Conservation (phyloP, 1,140 invertebrate genomes). For the Delia radicum region DNA sequence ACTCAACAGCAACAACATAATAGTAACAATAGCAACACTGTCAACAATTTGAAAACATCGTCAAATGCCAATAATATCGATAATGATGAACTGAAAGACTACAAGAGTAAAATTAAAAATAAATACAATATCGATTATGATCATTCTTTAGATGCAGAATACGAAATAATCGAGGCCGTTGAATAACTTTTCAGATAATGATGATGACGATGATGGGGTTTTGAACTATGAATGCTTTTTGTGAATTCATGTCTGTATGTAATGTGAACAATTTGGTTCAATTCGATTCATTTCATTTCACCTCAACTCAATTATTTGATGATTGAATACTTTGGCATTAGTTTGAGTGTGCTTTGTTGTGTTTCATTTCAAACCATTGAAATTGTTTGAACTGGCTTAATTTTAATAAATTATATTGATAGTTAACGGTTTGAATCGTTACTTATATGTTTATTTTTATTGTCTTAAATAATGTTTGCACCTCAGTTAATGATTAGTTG, state of each 20-base stretch:
- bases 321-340: neutral
- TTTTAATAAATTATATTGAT: too few species aligned
- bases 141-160: conserved; percentile 55
- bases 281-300: too few species aligned
- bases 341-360: too few species aligned
- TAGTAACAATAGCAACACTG: conserved; percentile 32
- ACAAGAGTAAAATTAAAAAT: conserved; percentile 55
- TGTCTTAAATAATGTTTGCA: neutral
- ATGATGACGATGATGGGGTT: conserved; percentile 13
- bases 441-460: neutral
- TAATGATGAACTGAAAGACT: conserved; percentile 50
- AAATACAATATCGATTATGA: conserved; percentile 56
- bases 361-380: neutral
- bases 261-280: neutral
- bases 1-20: conserved; percentile 18
- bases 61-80: conserved; percentile 36
- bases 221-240: neutral
- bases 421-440: neutral
- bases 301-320: neutral
- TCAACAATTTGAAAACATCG: conserved; percentile 28
- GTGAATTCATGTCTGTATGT: neutral
- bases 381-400: neutral
- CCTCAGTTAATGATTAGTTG: neutral
- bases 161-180: conserved; percentile 56
- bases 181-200: conserved; percentile 41